These are phyloP conservation scores for Cataglyphis cursor DNA, from an alignment of 2,888 invertebrate genomes.

Conservation along the genomic window DNA sequence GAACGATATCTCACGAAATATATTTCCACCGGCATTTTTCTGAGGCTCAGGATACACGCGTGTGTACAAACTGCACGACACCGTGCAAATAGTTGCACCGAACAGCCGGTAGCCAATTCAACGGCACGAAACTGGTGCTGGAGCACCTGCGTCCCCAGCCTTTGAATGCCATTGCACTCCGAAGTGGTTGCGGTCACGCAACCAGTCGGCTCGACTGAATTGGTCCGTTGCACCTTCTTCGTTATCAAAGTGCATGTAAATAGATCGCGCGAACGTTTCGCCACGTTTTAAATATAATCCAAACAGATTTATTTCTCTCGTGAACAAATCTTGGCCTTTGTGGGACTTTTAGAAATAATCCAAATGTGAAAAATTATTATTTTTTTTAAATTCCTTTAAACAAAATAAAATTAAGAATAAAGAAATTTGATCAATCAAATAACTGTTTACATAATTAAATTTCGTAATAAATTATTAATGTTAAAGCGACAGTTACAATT, in stretches of 20 bases:
- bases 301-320: not conserved
- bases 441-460: not conserved
- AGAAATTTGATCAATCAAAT: not conserved
- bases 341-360: not conserved
- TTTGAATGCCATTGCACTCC: conserved; percentile 51
- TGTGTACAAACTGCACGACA: conserved; percentile 55
- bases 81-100: conserved; percentile 66
- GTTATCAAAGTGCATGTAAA: conserved; percentile 36
- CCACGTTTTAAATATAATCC: conserved; percentile 11
- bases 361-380: too few relatives aligned
- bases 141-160: conserved; percentile 54
- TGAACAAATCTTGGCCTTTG: not conserved
- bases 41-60: conserved; percentile 1
- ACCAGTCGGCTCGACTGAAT: conserved; percentile 59
- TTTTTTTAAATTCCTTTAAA: too few relatives aligned
- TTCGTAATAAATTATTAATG: conserved; percentile 28
- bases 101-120: conserved; percentile 65
- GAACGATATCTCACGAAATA: not conserved
- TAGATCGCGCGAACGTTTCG: not conserved
- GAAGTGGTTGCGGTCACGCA: conserved; percentile 75
- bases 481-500: conserved; percentile 31
- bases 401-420: not conserved
- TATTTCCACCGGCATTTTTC: conserved; percentile 35
- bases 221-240: conserved; percentile 23
- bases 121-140: conserved; percentile 60